Percentiles rank a stretch among this genome's conserved stretches.
Conservation (phyloP, 2,888 invertebrate genomes). For the Tipula lateralis region DNA sequence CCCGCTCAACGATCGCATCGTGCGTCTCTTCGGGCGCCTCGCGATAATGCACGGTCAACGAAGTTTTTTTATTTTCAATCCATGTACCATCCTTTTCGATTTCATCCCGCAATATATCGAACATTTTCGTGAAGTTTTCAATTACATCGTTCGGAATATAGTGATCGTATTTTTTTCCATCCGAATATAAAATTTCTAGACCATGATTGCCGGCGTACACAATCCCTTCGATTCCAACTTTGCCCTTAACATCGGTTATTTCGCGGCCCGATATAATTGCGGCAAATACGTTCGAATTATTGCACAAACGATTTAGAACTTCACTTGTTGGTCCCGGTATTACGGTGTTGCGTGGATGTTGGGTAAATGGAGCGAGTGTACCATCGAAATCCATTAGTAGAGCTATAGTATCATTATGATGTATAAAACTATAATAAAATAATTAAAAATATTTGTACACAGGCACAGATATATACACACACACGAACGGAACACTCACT, state of each 20-base stretch:
- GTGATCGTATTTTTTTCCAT: slow-evolving; percentile 66
- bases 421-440: slow-evolving; percentile 46
- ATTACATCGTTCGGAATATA: slow-evolving; percentile 63
- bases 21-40: slow-evolving; percentile 58
- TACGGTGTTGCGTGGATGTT: slow-evolving; percentile 64
- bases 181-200: slow-evolving; percentile 66
- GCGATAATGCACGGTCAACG: slow-evolving; percentile 68
- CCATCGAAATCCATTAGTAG: slow-evolving; percentile 70
- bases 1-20: slow-evolving; percentile 53
- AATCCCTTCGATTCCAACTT: slow-evolving; percentile 54
- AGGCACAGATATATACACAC: too few species aligned
- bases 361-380: slow-evolving; percentile 66
- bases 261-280: slow-evolving; percentile 68
- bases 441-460: slow-evolving; percentile 30
- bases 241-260: slow-evolving; percentile 62
- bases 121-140: slow-evolving; percentile 57
- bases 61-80: slow-evolving; percentile 70
- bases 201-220: slow-evolving; percentile 74
- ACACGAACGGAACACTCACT: slow-evolving; percentile 41
- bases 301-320: slow-evolving; percentile 58
- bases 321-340: slow-evolving; percentile 63
- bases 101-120: slow-evolving; percentile 60
- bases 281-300: slow-evolving; percentile 63
- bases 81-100: slow-evolving; percentile 67
- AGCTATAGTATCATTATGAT: slow-evolving; percentile 59